Evolutionary conservation across 53 echinoderm and acorn worm genomes (phyloP).

Genomic region (Crossaster papposus): DNA sequence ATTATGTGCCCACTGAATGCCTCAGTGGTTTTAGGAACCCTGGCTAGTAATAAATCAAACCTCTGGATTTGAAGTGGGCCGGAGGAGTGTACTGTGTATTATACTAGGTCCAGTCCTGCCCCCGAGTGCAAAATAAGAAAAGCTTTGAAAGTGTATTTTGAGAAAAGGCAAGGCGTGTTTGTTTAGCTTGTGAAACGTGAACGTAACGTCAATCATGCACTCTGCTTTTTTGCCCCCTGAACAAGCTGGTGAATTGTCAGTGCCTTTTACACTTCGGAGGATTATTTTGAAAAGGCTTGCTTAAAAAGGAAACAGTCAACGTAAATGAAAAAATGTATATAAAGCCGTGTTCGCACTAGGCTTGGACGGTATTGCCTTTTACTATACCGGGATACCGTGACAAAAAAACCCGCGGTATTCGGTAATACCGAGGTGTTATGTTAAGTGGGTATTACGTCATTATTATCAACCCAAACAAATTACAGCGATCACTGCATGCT

Average conservation of each 20-base stretch:
- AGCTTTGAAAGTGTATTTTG: neutral
- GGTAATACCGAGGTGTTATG: too few relatives aligned
- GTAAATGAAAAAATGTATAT: neutral
- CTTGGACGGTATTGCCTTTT: too few relatives aligned
- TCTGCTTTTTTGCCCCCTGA: slow-evolving; percentile 19
- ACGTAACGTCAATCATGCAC: neutral
- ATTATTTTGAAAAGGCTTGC: slow-evolving; percentile 6
- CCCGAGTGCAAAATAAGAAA: neutral
- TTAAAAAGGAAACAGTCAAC: neutral
- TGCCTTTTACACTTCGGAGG: neutral
- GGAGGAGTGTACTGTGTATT: neutral
- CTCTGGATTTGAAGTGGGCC: slow-evolving; percentile 31
- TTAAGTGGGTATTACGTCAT: too few relatives aligned
- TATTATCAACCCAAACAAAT: too few relatives aligned
- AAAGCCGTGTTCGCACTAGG: too few relatives aligned
- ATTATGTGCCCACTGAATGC: slow-evolving; percentile 22
- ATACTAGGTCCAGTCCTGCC: neutral
- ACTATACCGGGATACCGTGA: too few relatives aligned
- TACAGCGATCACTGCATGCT: too few relatives aligned
- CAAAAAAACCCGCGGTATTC: too few relatives aligned
- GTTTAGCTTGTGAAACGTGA: slow-evolving; percentile 41
- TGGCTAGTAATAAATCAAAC: slow-evolving; percentile 33
- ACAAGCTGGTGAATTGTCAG: neutral
- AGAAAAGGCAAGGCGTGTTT: neutral
- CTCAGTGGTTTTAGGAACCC: neutral